Percentiles rank a stretch among this genome's conserved stretches.
These are phyloP conservation scores for Poecilia gillii DNA, from an alignment of 2,797 vertebrate genomes.

Conservation along the genomic window DNA sequence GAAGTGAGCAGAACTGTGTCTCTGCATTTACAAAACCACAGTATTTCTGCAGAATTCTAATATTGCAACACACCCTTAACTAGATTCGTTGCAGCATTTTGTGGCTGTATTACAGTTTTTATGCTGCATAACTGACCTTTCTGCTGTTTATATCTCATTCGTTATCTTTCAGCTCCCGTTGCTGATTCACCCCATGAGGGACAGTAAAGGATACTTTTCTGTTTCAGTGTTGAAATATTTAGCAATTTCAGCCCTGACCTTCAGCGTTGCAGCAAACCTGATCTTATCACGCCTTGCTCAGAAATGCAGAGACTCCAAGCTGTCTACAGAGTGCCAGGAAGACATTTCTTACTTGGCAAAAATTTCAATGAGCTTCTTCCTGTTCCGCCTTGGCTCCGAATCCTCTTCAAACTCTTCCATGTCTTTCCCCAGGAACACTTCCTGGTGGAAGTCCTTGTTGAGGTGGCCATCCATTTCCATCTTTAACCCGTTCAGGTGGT, in stretches of 20 bases:
- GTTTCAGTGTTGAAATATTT: background rate
- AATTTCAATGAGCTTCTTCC: constrained; percentile 91
- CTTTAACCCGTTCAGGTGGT: constrained; percentile 94
- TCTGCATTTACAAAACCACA: background rate
- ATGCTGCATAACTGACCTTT: background rate
- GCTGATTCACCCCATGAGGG: background rate
- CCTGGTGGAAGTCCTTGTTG: constrained; percentile 96
- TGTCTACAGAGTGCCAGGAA: background rate
- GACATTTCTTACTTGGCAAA: constrained; percentile 88
- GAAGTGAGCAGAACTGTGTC: background rate
- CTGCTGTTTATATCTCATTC: background rate
- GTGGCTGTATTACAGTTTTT: background rate
- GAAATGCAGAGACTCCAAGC: background rate
- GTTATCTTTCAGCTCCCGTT: background rate
- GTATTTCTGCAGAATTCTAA: background rate
- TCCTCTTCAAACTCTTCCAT: constrained; percentile 94
- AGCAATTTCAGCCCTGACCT: background rate
- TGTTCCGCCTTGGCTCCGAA: constrained; percentile 88
- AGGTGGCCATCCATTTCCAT: constrained; percentile 95
- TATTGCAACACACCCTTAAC: background rate
- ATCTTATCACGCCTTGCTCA: background rate
- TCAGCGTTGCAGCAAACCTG: background rate
- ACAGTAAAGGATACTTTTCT: background rate
- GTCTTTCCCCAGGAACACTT: constrained; percentile 95
- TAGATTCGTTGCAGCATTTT: background rate